Base-by-base conservation (phyloP, 1,140 invertebrate genomes). In the Listronotus oregonensis region DNA sequence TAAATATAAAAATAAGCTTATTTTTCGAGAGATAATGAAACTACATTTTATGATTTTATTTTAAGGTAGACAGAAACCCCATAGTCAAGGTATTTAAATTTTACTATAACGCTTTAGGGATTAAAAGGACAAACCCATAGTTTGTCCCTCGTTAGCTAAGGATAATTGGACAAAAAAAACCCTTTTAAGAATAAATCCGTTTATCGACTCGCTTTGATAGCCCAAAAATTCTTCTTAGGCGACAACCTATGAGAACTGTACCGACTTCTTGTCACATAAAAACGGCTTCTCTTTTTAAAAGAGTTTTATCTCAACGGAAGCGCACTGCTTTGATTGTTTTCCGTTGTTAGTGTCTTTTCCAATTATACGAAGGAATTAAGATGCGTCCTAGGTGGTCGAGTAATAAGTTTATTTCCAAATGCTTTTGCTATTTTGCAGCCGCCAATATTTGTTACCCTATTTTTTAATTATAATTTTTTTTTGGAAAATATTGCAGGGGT, bases 161-260 rank as follows among this genome's bases (percentile, higher is more conserved):
- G n/a, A 46, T 46, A 46, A 46, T 46, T 46, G 43, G 43, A 46
- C 17, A 46, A 18, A n/a, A n/a, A n/a, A n/a, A 17, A 18, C 43
- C 43, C 3, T 46, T n/a, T 46, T 17, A 46, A 14, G n/a, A 18
- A 8, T 46, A 14, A 14, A 46, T 46, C n/a, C 17, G 14, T 40
- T 57, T 57, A 42, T 57, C 15, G 34, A 10, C 15, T 57, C 17
- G 18, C 10, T 21, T 18, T 43, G 37, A 57, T 57, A 32, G 34
- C 34, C 37, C 17, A n/a, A 57, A 57, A 44, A 57, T 57, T 57
- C 54, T 57, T 57, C 12, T 17, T 42, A 40, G 54, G 54, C 54
- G 54, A 57, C 54, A 21, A 9, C 37, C 17, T 15, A 17, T 17
- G 37, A 40, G 14, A 17, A 15, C 37, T 17, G 10, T 11, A 27